A percentile compares a stretch with the other conserved stretches of the same genome.
These are phyloP conservation scores for Hyperoplus lanceolatus DNA, from an alignment of 2,797 vertebrate genomes.

Conservation along the genomic window DNA sequence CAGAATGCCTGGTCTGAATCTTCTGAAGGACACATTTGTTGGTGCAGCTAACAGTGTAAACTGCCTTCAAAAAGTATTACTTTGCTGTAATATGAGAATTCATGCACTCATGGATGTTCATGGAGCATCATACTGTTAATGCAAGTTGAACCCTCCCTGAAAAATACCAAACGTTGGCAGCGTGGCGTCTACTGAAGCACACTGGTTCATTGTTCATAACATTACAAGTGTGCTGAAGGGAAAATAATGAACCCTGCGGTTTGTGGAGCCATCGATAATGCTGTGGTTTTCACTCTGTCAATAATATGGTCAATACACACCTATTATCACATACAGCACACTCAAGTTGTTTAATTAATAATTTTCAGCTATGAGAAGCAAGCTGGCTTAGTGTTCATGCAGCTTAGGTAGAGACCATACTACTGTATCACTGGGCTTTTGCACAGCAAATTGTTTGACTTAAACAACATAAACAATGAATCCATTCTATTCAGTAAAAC, in stretches of 20 bases:
- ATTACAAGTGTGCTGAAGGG: slow-evolving; percentile 6
- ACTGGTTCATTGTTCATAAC: slow-evolving; percentile 21
- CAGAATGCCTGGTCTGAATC: background rate
- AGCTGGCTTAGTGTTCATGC: background rate
- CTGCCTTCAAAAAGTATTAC: background rate
- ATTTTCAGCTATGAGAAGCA: background rate
- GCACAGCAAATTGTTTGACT: background rate
- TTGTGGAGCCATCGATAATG: slow-evolving; percentile 13
- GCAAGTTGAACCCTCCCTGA: background rate
- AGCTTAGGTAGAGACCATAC: background rate
- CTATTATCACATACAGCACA: slow-evolving; percentile 10
- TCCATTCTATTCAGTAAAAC: background rate
- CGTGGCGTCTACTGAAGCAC: background rate
- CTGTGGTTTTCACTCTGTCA: slow-evolving; percentile 30
- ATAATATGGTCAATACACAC: slow-evolving; percentile 20
- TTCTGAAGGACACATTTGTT: background rate
- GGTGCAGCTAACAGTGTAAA: background rate
- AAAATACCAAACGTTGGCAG: background rate
- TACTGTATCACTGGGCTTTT: background rate
- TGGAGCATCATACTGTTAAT: background rate
- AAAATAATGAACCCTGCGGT: slow-evolving; percentile 25
- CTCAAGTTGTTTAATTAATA: slow-evolving; percentile 3
- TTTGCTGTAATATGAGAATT: background rate
- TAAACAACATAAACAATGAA: background rate
- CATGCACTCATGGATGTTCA: background rate